Evolutionary conservation across 2,888 invertebrate species (phyloP), one percentile per base, ranked within the genome.

Genomic region (Drosophila helvetica): DNA sequence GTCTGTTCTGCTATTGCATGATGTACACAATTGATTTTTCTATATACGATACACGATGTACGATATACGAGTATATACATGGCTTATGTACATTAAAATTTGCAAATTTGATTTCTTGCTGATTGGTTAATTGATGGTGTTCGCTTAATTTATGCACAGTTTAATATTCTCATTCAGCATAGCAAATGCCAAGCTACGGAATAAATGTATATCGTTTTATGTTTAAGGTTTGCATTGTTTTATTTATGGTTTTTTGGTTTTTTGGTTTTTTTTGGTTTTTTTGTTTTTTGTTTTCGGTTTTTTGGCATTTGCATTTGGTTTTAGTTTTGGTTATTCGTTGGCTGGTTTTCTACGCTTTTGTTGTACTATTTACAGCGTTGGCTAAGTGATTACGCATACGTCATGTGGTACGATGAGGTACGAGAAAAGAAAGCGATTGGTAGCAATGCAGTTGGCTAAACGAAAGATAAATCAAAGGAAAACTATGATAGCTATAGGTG

Each of bases 361-460:
- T 67, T 67, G 68, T 33, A 54, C 62, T 80, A 80, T 80, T 74
- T 86, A 80, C 80, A 80, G 78, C 72, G 58, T 62, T 77, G 59
- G 57, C 62, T 83, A 74, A 66, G 62, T 54, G 69, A 86, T 81
- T 73, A 87, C 82, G 87, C 82, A 82, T 82, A 84, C 82, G 87
- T 60, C 87, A 73, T 82, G 87, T 86, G 55, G 72, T 56, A 65
- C 65, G 60, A 70, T 69, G 70, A 54, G 86, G 84, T 68, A 77
- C 78, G 79, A 72, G 77, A 78, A 74, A 77, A 77, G 85, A 87
- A 85, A 81, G 66, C 66, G 66, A 66, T 66, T 66, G 66, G 80
- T 77, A 86, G 86, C 83, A 86, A 79, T 84, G 88, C 83, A 83
- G 84, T 78, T 86, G 79, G 86, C 88, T 87, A 77, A 74, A 77